Base-by-base conservation (phyloP, 2,888 invertebrate species). In the Trissolcus brochymenae region DNA sequence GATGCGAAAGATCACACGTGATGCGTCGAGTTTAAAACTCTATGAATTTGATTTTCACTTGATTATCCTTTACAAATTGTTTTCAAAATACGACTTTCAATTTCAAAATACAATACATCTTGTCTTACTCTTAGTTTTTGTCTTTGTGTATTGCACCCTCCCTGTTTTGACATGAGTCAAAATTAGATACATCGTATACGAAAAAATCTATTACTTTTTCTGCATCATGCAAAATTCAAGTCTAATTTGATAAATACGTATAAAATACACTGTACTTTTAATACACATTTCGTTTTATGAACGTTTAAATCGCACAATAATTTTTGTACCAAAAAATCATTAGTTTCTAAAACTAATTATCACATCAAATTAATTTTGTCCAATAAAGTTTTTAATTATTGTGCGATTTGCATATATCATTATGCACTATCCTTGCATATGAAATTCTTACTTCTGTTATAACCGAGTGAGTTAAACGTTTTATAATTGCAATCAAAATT, bases 51-150 rank as follows among this genome's bases (percentile, higher is more conserved):
- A 77, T 75, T 77, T 72, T 6, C 67, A 66, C 16, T 64, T 68
- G 21, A 29, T 59, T 60, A 68, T 19, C 50, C 4, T 67, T 67
- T 73, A 68, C 68, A 68, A 77, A 70, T 64, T 21, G 59, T 70
- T 35, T 73, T 77, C 40, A 73, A 77, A 77, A 77, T 73, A 70
- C 65, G 25, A 70, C 61, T 68, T 73, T 77, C 46, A 14, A 55
- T 75, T 70, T 75, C 66, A 76, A 76, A 76, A 76, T 76, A 76
- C 35, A 35, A 76, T 29, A 66, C 61, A 66, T 76, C 66, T 76
- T 59, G 19, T 25, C 53, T 68, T 62, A 43, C 16, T 40, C 56
- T 40, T 46, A 17, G 6, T 59, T 49, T 59, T 59, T 46, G 25
- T 25, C 4, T 53, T 41, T 53, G 14, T 61, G 43, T 74, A 74